These are phyloP conservation scores for Helicoverpa zea DNA, from an alignment of 1,140 invertebrate species.

Conservation along the genomic window DNA sequence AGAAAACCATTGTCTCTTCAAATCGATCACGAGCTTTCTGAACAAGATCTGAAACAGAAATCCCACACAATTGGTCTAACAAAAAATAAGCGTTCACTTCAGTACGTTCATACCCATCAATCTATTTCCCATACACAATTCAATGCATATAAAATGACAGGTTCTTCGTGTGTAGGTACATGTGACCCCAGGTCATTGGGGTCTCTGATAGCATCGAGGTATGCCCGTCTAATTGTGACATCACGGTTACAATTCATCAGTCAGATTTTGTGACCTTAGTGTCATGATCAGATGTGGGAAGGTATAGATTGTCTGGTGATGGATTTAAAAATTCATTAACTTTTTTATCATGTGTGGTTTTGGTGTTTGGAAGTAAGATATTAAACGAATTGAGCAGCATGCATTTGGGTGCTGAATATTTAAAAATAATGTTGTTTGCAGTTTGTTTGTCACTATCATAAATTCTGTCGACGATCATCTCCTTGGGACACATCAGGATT, in stretches of 20 bases:
- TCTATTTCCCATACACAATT: slow-evolving; percentile 40
- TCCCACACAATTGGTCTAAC: background rate
- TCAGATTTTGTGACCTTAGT: slow-evolving; percentile 69
- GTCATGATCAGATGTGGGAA: slow-evolving; percentile 55
- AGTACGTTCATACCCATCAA: slow-evolving; percentile 26
- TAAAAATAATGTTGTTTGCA: too few relatives aligned
- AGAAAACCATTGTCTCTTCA: too few relatives aligned
- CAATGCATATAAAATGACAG: slow-evolving; percentile 38
- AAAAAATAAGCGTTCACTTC: background rate
- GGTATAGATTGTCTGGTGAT: slow-evolving; percentile 39
- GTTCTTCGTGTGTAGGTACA: slow-evolving; percentile 31
- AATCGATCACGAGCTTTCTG: background rate
- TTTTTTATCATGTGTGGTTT: background rate
- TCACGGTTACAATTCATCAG: slow-evolving; percentile 80
- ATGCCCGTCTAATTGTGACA: slow-evolving; percentile 72
- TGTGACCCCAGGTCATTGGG: slow-evolving; percentile 46
- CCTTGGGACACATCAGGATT: too few relatives aligned
- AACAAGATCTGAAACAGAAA: background rate
- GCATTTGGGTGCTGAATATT: too few relatives aligned
- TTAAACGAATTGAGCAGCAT: too few relatives aligned
- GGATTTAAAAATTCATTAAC: slow-evolving; percentile 5
- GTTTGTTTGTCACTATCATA: too few relatives aligned
- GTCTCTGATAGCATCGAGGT: slow-evolving; percentile 36
- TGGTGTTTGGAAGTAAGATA: background rate
- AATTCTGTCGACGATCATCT: too few relatives aligned